Percentiles rank a stretch among this genome's conserved stretches.
These are phyloP conservation scores for Microplitis mediator DNA, from an alignment of 1,140 invertebrate genomes.

Conservation along the genomic window DNA sequence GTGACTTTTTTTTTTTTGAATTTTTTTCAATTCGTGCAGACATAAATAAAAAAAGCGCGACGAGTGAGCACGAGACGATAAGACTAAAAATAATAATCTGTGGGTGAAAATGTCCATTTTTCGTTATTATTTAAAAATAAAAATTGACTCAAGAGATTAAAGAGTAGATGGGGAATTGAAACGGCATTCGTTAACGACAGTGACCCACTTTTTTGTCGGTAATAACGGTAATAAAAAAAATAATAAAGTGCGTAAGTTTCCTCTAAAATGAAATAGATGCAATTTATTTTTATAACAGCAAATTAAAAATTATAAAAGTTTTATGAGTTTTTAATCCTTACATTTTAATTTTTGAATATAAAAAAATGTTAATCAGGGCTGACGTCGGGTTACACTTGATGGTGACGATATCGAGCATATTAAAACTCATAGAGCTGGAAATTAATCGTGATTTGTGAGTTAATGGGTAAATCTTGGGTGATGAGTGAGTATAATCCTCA, in stretches of 20 bases:
- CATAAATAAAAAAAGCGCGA: too few species aligned
- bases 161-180: background rate
- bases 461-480: background rate
- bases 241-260: background rate
- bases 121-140: too few species aligned
- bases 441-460: too few species aligned
- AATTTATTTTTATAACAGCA: background rate
- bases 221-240: constrained; percentile 8
- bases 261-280: background rate
- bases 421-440: background rate
- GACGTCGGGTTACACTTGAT: too few species aligned
- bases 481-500: too few species aligned
- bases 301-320: background rate
- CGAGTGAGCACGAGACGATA: too few species aligned
- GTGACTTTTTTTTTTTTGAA: too few species aligned
- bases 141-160: background rate
- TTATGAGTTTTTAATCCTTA: background rate
- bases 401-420: background rate
- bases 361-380: too few species aligned
- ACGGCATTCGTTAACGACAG: constrained; percentile 3
- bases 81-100: too few species aligned
- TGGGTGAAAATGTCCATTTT: too few species aligned
- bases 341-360: too few species aligned
- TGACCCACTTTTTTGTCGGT: background rate
- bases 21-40: too few species aligned